phyloP scores from a whole-genome alignment of 2,888 invertebrate species.

The Scaptomyza tumidula region DNA sequence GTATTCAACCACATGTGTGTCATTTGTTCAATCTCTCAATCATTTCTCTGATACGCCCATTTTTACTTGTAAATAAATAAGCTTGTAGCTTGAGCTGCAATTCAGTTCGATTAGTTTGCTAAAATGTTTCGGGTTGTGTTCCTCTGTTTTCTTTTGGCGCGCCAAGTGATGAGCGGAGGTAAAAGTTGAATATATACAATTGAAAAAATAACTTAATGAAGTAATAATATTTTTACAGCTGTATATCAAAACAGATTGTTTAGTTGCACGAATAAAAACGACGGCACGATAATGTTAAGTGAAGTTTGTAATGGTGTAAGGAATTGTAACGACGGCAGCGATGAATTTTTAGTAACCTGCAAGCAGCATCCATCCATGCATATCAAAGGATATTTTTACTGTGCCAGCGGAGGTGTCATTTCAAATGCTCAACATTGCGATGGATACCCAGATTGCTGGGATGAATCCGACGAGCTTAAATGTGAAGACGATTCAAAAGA shows the following conservation, averaged over 20 bases:
- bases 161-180: neutral
- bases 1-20: no score
- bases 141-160: constrained; percentile 4
- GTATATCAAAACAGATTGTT: constrained; percentile 2
- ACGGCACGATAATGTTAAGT: neutral
- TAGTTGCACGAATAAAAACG: neutral
- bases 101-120: neutral
- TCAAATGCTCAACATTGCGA: neutral
- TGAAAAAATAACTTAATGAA: neutral
- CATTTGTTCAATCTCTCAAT: no score
- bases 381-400: neutral
- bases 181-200: neutral
- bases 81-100: neutral
- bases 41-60: neutral
- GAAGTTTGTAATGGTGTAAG: constrained; percentile 1
- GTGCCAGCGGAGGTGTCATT: constrained; percentile 21
- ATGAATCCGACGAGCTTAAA: constrained; percentile 16
- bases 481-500: neutral
- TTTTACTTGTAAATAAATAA: neutral
- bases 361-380: constrained; percentile 5
- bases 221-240: neutral
- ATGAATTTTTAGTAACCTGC: constrained; percentile 19
- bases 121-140: constrained; percentile 9
- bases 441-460: constrained; percentile 6
- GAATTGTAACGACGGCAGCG: constrained; percentile 32